Base-by-base conservation (phyloP, 2,797 vertebrate species). In the Avahi laniger region DNA sequence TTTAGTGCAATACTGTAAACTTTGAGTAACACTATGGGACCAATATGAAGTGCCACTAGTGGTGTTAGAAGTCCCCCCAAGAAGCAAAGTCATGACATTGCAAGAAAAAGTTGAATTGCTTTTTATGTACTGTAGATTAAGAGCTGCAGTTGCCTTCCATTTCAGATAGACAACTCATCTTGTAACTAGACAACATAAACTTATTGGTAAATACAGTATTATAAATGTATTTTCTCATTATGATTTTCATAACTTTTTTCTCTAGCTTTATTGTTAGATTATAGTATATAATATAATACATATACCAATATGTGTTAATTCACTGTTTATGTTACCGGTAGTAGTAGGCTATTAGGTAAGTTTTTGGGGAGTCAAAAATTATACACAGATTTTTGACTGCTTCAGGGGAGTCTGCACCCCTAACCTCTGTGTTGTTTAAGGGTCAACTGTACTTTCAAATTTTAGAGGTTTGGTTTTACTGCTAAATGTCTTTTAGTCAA, bases 381-480 rank as follows among this genome's bases (percentile, higher is more conserved):
- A 35, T 7, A 14, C 13, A 18, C 52, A 22, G 33, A n/a, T 52
- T 52, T 78, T 78, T 2, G 20, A 78, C 48, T 52, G 33, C 48
- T 24, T 35, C 11, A 7, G 75, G 20, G 15, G 12, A 12, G n/a
- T 52, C 48, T 35, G 75, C 24, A n/a, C 3, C 3, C 20, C 48
- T 48, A 52, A 78, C 20, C 75, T 1, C 11, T n/a, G 12, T 3
- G 33, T 78, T 26, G 33, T 78, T 78, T 20, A 78, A 14, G 75
- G 75, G 20, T 35, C 75, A 35, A n/a, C 5, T 78, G 17, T 82
- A 54, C 17, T 69, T 81, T 10, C 38, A 57, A 9, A 86, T 91
- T 95, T 94, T 63, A 26, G 33, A 95, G 61, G 30, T 26, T 90
- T 78, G 33, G 2, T 82, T 94, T 95, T 92, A 82, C 30, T 85